Base-by-base conservation (phyloP, 1,140 invertebrate species). In the Trinorchestia longiramus region DNA sequence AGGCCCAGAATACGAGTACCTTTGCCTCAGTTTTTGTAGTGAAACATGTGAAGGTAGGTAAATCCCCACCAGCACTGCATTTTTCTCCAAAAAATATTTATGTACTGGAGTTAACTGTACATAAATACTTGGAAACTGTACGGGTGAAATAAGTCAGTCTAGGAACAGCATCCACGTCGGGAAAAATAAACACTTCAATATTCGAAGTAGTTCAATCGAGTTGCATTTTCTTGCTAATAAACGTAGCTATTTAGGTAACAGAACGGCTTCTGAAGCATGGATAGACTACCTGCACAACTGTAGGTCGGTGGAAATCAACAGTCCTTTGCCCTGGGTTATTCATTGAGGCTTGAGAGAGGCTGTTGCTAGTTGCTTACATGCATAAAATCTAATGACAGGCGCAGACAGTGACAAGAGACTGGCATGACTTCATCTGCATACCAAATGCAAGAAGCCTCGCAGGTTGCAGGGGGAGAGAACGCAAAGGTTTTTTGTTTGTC, bases 341-440 rank as follows among this genome's bases (percentile, higher is more conserved):
- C 62, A 77, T 77, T 77, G 11, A 77, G 62, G 62, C 62, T 36
- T 19, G 62, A 77, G 62, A 77, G 62, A 77, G 62, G 15, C 62
- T 77, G 62, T 77, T 77, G 62, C 62, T 77, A 23, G 11, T 36
- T 77, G 62, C 62, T 77, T 77, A 77, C 62, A 77, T 77, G 62
- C 62, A 77, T 77, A 77, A 77, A 77, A 77, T 77, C 62, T 77
- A 77, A 77, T 77, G 62, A 77, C 62, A 77, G 62, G 62, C 62
- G 28, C 62, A 77, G 62, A 77, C 62, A 77, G 1, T 77, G 62
- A 77, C 62, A 77, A 77, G 62, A 23, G 62, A 77, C 62, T 77
- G 62, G 62, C 62, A 77, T 11, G 62, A 77, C 62, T 77, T 77
- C 62, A 77, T 77, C 62, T 77, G 62, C 62, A 77, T 77, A 77